Percentiles rank a stretch among this genome's conserved stretches.
These are phyloP conservation scores for Sardinella longiceps DNA, from an alignment of 2,797 vertebrate species.

Conservation along the genomic window DNA sequence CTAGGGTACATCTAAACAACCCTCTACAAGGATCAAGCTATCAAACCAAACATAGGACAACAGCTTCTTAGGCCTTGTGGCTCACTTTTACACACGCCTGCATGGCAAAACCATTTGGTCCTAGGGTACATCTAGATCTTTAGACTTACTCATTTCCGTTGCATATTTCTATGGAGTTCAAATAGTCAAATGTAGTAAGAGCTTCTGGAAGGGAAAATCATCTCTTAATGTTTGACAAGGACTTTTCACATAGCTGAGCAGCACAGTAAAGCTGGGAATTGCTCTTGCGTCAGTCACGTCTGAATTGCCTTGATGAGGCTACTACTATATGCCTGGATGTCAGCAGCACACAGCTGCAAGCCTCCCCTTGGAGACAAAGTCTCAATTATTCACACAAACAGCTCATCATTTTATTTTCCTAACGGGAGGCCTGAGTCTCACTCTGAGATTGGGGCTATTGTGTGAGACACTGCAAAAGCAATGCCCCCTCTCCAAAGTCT, in stretches of 20 bases:
- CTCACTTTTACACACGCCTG: no score
- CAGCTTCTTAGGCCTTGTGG: no score
- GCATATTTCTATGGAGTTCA: neutral
- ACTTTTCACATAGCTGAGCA: neutral
- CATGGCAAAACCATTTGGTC: no score
- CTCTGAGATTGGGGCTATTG: neutral
- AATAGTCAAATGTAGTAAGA: neutral
- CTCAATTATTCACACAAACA: neutral
- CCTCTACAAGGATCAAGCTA: no score
- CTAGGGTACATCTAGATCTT: no score
- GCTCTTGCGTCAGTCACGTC: neutral
- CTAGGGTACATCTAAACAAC: no score
- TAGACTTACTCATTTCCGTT: no score
- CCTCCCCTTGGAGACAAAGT: neutral
- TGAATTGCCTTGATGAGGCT: slow-evolving; percentile 8
- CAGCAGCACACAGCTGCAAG: neutral
- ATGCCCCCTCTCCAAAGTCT: neutral
- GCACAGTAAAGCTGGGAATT: neutral
- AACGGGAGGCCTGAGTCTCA: neutral
- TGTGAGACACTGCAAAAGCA: neutral
- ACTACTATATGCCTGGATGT: neutral
- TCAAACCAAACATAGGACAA: no score
- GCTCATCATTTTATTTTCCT: slow-evolving; percentile 1
- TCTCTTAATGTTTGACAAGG: neutral
- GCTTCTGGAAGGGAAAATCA: neutral